A percentile compares a stretch with the other conserved stretches of the same genome.
phyloP scores from a whole-genome alignment of 64 coral and sea anemone species.

The Pachyseris speciosa region DNA sequence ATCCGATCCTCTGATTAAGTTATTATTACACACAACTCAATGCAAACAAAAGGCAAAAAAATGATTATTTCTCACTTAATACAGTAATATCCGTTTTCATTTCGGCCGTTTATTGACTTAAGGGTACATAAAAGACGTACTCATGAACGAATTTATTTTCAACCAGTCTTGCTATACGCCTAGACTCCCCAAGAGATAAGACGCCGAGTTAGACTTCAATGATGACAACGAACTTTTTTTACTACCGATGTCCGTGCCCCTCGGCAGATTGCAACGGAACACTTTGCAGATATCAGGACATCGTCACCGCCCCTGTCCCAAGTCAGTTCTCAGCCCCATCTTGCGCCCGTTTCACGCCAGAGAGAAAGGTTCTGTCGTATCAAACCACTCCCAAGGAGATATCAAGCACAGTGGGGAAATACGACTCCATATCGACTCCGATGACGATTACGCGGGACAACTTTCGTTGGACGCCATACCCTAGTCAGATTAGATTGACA shows the following conservation, averaged over 20 bases:
- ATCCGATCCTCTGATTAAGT: conserved; percentile 82
- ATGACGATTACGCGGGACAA: conserved; percentile 10
- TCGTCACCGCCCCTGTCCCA: conserved; percentile 20
- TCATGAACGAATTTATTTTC: conserved; percentile 16
- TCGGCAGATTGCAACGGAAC: conserved; percentile 62
- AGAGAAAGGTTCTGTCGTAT: conserved; percentile 63
- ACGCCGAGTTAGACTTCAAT: background rate
- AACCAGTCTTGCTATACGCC: background rate
- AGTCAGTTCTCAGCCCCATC: conserved; percentile 17
- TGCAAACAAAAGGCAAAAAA: conserved; percentile 71
- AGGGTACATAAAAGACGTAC: conserved; percentile 33
- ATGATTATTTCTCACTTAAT: conserved; percentile 58
- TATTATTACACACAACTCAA: conserved; percentile 81
- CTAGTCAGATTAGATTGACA: conserved; percentile 1
- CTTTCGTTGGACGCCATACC: conserved; percentile 57
- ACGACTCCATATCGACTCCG: background rate
- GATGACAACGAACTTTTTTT: conserved; percentile 76
- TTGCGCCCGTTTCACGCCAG: conserved; percentile 70
- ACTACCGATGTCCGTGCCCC: conserved; percentile 83
- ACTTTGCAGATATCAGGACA: conserved; percentile 81
- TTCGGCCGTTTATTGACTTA: conserved; percentile 11
- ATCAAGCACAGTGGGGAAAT: conserved; percentile 16
- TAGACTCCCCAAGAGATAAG: background rate
- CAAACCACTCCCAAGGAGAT: conserved; percentile 33
- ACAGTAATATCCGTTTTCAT: conserved; percentile 46